Percentiles rank a stretch among this genome's conserved stretches.
Evolutionary conservation across 2,797 vertebrate species (phyloP).

Genomic region (Lagocephalus sceleratus): DNA sequence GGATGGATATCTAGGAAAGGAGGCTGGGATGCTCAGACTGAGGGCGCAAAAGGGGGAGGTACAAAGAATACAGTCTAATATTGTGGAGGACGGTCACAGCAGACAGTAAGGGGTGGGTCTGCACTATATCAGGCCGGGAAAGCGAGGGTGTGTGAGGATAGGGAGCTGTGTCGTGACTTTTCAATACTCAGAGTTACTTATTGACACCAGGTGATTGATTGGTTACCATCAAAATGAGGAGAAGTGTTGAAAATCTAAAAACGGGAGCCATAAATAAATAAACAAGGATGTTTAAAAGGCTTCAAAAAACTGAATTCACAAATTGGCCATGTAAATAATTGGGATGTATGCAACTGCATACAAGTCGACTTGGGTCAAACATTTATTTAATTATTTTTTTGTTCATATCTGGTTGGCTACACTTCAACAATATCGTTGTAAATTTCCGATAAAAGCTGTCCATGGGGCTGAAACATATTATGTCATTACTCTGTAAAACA

Average conservation of each 20-base stretch:
- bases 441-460: no score
- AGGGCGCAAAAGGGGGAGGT: conserved; percentile 78
- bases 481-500: no score
- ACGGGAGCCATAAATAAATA: no score
- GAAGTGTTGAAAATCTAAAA: conserved; percentile 4
- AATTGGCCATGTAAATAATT: no score
- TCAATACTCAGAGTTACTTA: conserved; percentile 33
- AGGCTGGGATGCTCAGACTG: conserved; percentile 67
- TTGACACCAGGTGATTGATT: conserved; percentile 13
- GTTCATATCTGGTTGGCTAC: no score
- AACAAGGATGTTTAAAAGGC: no score
- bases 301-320: no score
- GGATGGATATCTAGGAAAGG: conserved; percentile 68
- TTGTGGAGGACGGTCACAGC: conserved; percentile 73
- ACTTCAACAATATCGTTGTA: no score
- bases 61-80: conserved; percentile 73
- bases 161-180: conserved; percentile 60
- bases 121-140: conserved; percentile 50
- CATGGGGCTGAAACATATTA: no score
- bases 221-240: conserved; percentile 2
- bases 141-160: conserved; percentile 51
- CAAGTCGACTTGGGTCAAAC: no score
- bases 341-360: no score
- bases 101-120: conserved; percentile 75
- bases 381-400: no score